Evolutionary conservation across 2,888 invertebrate genomes (phyloP), one percentile per base, ranked within the genome.

Genomic region (Heliconius cydno): DNA sequence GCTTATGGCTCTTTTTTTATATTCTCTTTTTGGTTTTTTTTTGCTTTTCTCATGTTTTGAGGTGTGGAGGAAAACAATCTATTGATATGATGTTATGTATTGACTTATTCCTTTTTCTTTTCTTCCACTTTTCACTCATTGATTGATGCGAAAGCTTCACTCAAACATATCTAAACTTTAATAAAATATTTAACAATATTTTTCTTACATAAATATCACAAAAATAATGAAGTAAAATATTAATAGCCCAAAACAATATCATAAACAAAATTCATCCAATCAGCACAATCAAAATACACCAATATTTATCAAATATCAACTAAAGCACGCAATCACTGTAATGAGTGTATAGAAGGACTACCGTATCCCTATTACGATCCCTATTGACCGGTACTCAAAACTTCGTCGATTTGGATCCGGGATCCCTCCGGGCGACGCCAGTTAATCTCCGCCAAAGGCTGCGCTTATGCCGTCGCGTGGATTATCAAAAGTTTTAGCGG

Each of bases 321-420:
- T 79, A 76, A 72, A 70, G 73, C 65, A 73, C 63, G 71, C 88
- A 88, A 89, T 90, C 88, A 88, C 86, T 88, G 85, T 90, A 91
- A 91, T 90, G 89, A 89, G 87, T 87, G 86, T 87, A 89, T 65
- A 65, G 63, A 88, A 89, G 89, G 87, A 84, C n/a, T 84, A 84
- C 84, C 85, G 87, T 89, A 90, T 89, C 89, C 89, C 86, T 86
- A 86, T 88, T 87, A 86, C 85, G 86, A 83, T 86, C 84, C 85
- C 87, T 86, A 88, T 89, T 88, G 88, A 87, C 87, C 88, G 87
- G 80, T 86, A 85, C 85, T 85, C 85, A 83, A 87, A 90, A 90
- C 87, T 88, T 87, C 83, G 85, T 84, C 84, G 86, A 87, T 87
- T 88, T 87, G 86, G 86, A 84, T 84, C 84, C 83, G 79, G 82